Percentiles rank a stretch among this genome's conserved stretches.
These are phyloP conservation scores for Myodes glareolus DNA, from an alignment of 2,113 vertebrate species.

Conservation along the genomic window DNA sequence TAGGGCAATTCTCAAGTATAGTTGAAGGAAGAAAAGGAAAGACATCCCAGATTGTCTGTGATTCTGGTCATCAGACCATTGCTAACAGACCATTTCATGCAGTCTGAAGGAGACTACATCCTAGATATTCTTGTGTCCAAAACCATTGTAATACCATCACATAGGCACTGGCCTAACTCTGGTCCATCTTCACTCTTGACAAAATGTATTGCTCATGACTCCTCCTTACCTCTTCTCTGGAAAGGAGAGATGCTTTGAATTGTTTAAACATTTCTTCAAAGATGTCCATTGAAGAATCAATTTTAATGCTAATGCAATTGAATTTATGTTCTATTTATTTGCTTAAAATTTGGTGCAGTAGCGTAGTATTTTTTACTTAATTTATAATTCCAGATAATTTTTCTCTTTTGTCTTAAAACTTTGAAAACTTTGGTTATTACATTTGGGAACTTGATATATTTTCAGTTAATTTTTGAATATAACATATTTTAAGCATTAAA, in stretches of 20 bases:
- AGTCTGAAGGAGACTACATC: neutral
- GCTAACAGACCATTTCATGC: neutral
- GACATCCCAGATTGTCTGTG: neutral
- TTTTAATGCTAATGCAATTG: neutral
- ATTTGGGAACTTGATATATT: neutral
- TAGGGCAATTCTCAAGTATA: neutral
- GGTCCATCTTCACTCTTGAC: neutral
- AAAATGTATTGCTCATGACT: neutral
- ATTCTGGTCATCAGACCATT: neutral
- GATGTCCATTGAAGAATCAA: neutral
- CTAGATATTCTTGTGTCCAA: neutral
- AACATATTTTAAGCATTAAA: neutral
- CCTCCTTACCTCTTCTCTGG: neutral
- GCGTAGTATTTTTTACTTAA: neutral
- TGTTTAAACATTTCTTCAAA: neutral
- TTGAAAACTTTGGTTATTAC: neutral
- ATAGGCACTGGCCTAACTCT: neutral
- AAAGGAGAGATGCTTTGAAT: neutral
- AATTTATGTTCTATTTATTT: neutral
- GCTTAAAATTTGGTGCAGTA: neutral
- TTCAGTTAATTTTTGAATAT: neutral
- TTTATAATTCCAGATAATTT: neutral
- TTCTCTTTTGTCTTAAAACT: neutral
- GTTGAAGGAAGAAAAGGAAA: neutral
- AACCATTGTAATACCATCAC: neutral